Evolutionary conservation across 2,888 invertebrate species (phyloP).

Genomic region (Drosophila mayaguana): DNA sequence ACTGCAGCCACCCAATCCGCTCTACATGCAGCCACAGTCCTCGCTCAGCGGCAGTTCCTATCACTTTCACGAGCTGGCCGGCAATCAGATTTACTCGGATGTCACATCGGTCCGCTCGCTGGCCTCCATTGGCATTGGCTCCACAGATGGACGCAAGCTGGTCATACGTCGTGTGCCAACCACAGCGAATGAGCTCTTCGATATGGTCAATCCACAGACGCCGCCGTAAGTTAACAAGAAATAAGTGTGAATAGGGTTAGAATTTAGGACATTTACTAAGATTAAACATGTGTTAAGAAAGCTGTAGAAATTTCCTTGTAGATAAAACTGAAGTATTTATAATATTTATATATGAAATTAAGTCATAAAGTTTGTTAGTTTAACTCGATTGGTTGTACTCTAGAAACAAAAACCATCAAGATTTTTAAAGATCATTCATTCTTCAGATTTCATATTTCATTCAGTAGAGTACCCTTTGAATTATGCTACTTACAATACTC

Average conservation of each 20-base stretch:
- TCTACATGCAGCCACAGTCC: conserved; percentile 86
- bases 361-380: no score
- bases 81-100: conserved; percentile 87
- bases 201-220: conserved; percentile 93
- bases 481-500: no score
- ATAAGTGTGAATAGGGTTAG: background rate
- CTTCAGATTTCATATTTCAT: no score
- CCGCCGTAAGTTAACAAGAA: conserved; percentile 86
- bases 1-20: conserved; percentile 67
- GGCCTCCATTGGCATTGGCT: conserved; percentile 94
- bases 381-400: background rate
- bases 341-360: background rate
- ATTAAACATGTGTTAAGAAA: background rate
- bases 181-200: conserved; percentile 93
- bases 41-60: conserved; percentile 85
- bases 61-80: conserved; percentile 88
- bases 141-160: conserved; percentile 94
- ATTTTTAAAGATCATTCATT: no score
- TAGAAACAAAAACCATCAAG: background rate
- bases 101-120: conserved; percentile 91
- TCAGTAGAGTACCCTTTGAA: no score
- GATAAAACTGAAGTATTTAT: background rate
- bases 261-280: background rate
- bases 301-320: background rate
- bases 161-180: conserved; percentile 93